Evolutionary conservation across 2,797 vertebrate species (phyloP), one percentile per base, ranked within the genome.

Genomic region (Thaleichthys pacificus): DNA sequence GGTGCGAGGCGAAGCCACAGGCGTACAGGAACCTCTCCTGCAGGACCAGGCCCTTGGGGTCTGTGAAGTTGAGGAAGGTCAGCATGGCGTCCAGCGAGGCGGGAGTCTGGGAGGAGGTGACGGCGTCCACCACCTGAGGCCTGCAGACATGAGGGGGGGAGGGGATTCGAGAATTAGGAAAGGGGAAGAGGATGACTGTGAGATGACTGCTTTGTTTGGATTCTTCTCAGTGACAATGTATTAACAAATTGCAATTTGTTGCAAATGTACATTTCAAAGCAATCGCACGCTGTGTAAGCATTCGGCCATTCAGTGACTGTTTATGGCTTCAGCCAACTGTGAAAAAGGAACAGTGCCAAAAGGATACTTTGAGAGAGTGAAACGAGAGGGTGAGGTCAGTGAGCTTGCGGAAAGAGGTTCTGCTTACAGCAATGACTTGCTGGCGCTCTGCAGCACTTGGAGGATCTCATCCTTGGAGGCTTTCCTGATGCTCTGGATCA

Each of bases 21-120:
- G 97, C 97, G 14, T 98, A 99, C 26, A 99, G 95, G 79, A 99
- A 99, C 57, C 98, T 89, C 77, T 99, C 97, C 86, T 99, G 97
- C 65, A 98, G 91, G 60, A 94, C 28, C 22, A 91, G 73, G 56
- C 89, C 87, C 61, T 93, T 94, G 74, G 89, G 79, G 61, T 98
- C 95, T 3, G 94, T 95, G 84, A 99, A 99, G 92, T 99, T 95
- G 72, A 99, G 87, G 81, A 98, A 98, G 67, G 95, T 91, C 77
- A 99, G 84, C 49, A 99, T 77, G 3, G 97, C 97, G 17, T 95
- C 93, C 74, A 98, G 84, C 0, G 98, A 95, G 54, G 90, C 94
- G n/a, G 89, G 35, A 0, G 97, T 99, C 90, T 99, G 97, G 67
- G 97, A 93, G 0, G 95, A 97, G 4, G 97, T 97, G 80, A 98